phyloP scores from a whole-genome alignment of 2,113 vertebrate species.

The Archocentrus centrarchus region DNA sequence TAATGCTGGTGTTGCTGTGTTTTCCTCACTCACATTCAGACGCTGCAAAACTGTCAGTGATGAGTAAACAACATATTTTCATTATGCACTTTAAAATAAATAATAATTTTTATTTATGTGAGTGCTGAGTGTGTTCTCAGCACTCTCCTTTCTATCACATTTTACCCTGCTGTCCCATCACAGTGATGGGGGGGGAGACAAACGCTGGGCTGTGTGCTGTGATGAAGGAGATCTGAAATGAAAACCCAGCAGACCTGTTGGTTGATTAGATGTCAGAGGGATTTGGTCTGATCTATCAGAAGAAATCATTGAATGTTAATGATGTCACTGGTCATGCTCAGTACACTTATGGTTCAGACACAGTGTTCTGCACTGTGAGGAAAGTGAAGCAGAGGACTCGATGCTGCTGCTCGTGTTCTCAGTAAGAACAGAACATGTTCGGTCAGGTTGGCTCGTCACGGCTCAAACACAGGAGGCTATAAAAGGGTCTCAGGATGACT shows the following conservation, averaged over 20 bases:
- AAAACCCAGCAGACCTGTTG: fast-evolving
- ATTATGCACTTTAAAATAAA: too few relatives aligned
- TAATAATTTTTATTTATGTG: too few relatives aligned
- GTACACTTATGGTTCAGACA: too few relatives aligned
- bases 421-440: not conserved
- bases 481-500: too few relatives aligned
- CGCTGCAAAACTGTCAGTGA: fast-evolving
- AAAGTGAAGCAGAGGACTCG: too few relatives aligned
- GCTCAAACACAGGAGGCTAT: not conserved
- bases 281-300: not conserved
- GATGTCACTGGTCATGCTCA: not conserved
- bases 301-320: fast-evolving
- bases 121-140: too few relatives aligned
- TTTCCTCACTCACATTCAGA: fast-evolving
- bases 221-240: not conserved
- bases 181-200: not conserved
- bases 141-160: too few relatives aligned
- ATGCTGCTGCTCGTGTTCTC: too few relatives aligned
- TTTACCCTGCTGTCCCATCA: fast-evolving
- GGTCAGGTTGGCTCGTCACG: fast-evolving
- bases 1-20: fast-evolving
- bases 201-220: fast-evolving
- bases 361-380: too few relatives aligned
- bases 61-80: fast-evolving
- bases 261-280: too few relatives aligned